Evolutionary conservation across 92 coral and sea anemone species (phyloP), one percentile per base, ranked within the genome.

Genomic region (Parazoanthus darwini): DNA sequence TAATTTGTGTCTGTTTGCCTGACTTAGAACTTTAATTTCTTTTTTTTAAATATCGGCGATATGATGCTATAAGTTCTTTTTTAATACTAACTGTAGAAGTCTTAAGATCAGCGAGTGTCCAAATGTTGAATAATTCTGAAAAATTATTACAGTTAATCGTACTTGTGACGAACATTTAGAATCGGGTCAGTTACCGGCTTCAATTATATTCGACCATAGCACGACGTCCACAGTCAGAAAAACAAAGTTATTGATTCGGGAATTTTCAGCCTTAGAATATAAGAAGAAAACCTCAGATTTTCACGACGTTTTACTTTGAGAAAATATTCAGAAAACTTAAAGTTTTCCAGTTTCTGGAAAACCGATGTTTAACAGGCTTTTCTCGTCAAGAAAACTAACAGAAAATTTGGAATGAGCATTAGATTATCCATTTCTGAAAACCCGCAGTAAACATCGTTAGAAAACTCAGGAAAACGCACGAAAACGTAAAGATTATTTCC

Each of bases 361-460:
- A 78, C 67, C 82, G 82, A 78, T 78, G 82, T 78, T 78, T 22
- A 78, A 78, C 82, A 78, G 67, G 82, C 82, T 78, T 78, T 78
- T 77, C 66, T 78, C 67, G 33, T 44, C 82, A 78, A 78, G 82
- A 78, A 78, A 78, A 78, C 82, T 78, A 6, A 78, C 1, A 78
- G 82, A 78, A 78, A 78, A 48, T 78, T 78, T 78, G 82, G 82
- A 78, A 78, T 78, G 1, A 75, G 79, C 79, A 33, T 38, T 75
- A 75, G 79, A 75, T 36, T 75, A 75, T 75, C 79, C 79, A 75
- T 75, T 33, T 75, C 79, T 38, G 79, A 75, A 75, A 75, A 75
- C 54, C 79, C 79, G 79, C 79, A 75, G 79, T 75, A 76, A 76
- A 76, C 80, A 39, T 76, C 25, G 80, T 74, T 74, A 74, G 42